These are phyloP conservation scores for Margarornis squamiger DNA, from an alignment of 2,797 vertebrate species.

Conservation along the genomic window DNA sequence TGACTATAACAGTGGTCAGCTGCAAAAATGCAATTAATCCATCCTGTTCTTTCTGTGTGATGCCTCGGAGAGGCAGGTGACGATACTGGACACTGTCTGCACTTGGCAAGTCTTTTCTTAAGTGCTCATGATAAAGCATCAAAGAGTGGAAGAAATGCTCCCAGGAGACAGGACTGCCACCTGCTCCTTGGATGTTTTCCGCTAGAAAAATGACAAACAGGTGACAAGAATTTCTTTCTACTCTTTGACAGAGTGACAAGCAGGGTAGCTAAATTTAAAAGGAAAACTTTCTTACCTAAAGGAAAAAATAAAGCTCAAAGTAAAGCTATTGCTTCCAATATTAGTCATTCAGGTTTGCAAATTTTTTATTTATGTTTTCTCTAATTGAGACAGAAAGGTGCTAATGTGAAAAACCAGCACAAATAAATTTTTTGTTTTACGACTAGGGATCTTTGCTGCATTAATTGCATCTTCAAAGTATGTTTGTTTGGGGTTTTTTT, in stretches of 20 bases:
- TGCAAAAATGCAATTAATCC: constrained; percentile 92
- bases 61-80: constrained; percentile 90
- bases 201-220: constrained; percentile 68
- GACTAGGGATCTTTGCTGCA: not conserved
- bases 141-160: constrained; percentile 98
- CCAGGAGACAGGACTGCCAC: constrained; percentile 95
- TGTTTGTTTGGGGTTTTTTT: fast-evolving
- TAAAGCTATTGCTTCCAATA: not conserved
- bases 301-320: not conserved
- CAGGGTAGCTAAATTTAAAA: not conserved
- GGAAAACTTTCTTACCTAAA: not conserved
- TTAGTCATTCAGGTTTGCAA: not conserved
- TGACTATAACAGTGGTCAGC: constrained; percentile 90
- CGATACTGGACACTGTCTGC: constrained; percentile 91
- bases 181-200: constrained; percentile 92
- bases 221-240: not conserved
- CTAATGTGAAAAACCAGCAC: not conserved
- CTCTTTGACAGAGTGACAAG: not conserved
- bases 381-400: not conserved
- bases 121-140: constrained; percentile 95
- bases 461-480: not conserved
- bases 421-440: not conserved
- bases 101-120: constrained; percentile 92
- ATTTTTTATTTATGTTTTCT: not conserved
- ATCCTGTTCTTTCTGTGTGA: constrained; percentile 95